Base-by-base conservation (phyloP, 2,113 vertebrate species). In the Tychaedon coryphoeus region DNA sequence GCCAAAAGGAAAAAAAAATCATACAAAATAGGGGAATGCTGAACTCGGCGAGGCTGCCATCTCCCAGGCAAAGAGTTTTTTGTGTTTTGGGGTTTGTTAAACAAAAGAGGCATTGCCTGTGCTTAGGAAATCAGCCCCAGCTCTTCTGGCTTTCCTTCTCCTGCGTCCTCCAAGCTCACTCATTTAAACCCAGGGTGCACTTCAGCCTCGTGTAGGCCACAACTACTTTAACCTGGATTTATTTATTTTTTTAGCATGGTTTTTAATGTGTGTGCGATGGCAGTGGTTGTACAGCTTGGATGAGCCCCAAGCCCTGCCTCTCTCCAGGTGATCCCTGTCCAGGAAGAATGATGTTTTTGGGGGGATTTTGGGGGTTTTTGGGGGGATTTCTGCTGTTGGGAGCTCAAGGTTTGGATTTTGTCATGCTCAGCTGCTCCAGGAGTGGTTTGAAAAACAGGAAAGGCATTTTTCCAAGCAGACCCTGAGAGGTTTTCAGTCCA, bases 301-400 rank as follows among this genome's bases (percentile, higher is more conserved):
- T 33, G 62, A 64, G 12, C 29, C 14, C 50, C 36, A 14, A 29
- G 56, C 45, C 1, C 5, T 66, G 31, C 19, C 42, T 23, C 31
- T 78, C 0, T 3, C 33, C 0, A 1, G 25, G 40, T 64, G 45
- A 85, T 36, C 58, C 1, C 0, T 60, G n/a, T 48, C 42, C 18
- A 24, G 17, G 26, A 31, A 24, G 2, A 64, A 4, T 26, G 56
- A 40, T 18, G 7, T 81, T 83, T 67, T 45, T 20, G 2, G 48
- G 25, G 17, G 8, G 1, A 8, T 38, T 48, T 58, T 45, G 10
- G 2, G 48, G 28, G 17, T 40, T 40, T 26, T 20, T 19, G 2
- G 53, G 28, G 19, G 8, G 1, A 8, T 38, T 48, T 58, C 57
- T 76, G 72, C 43, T 0, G 0, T 5, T 31, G 38, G 7, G 66